phyloP scores from a whole-genome alignment of 2,888 invertebrate species.

The Apodemia mormo region DNA sequence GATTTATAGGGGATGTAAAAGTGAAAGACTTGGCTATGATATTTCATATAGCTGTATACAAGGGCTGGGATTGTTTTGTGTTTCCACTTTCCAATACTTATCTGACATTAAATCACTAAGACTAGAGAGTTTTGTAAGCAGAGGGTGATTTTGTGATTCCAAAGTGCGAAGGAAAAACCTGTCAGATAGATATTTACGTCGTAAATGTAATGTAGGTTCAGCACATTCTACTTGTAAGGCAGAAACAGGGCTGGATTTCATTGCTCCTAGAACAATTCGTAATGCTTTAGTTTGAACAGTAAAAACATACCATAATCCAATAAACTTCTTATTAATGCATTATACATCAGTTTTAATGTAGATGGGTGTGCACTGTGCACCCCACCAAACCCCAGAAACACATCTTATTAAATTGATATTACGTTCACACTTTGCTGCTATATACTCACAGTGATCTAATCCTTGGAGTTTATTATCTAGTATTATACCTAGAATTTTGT shows the following conservation, averaged over 20 bases:
- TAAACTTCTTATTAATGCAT: conserved; percentile 36
- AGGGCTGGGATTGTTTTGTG: no score
- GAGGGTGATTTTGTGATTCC: no score
- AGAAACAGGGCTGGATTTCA: conserved; percentile 40
- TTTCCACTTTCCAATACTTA: no score
- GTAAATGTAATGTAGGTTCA: conserved; percentile 3
- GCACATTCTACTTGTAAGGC: conserved; percentile 31
- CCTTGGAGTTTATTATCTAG: conserved; percentile 32
- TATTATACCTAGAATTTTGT: conserved; percentile 29
- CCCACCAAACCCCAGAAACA: conserved; percentile 37
- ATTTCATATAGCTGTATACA: no score
- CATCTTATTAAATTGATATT: conserved; percentile 25
- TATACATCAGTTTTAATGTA: conserved; percentile 34
- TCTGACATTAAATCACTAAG: background rate
- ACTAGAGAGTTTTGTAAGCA: no score
- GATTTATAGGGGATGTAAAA: no score
- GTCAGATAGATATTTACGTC: no score
- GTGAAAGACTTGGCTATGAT: no score
- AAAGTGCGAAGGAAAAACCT: no score
- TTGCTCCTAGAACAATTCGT: conserved; percentile 36
- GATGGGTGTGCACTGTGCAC: conserved; percentile 37
- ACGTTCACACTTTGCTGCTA: conserved; percentile 29
- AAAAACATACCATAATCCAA: conserved; percentile 39
- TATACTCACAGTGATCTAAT: conserved; percentile 24
- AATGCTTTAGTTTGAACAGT: conserved; percentile 38